A percentile compares a stretch with the other conserved stretches of the same genome.
Evolutionary conservation across 2,113 vertebrate species (phyloP).

Genomic region (Dinomys branickii): DNA sequence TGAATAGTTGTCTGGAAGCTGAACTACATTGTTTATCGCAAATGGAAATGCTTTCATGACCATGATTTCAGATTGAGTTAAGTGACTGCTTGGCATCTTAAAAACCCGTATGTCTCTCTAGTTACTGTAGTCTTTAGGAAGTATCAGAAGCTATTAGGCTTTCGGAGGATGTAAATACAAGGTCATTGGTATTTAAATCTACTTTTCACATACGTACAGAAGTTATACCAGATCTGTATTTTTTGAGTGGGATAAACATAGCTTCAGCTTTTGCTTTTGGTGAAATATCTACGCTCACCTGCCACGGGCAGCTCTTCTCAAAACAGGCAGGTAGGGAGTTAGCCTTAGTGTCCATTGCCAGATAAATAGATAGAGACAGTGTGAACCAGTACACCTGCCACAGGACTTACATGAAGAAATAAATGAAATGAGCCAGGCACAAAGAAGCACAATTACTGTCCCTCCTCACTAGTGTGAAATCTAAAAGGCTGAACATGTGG

Average conservation of each 20-base stretch:
- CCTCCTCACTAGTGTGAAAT: background rate
- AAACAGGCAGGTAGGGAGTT: background rate
- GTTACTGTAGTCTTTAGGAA: background rate
- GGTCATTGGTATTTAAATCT: background rate
- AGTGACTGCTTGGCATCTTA: background rate
- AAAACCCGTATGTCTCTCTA: background rate
- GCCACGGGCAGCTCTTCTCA: background rate
- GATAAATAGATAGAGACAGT: background rate
- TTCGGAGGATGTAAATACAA: background rate
- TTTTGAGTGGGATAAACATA: background rate
- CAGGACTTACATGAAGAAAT: background rate
- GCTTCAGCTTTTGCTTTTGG: background rate
- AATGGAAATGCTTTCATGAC: background rate
- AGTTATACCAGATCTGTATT: background rate
- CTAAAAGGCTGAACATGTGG: background rate
- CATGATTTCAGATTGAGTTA: background rate
- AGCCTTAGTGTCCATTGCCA: background rate
- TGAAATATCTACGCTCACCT: background rate
- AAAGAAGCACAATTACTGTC: background rate
- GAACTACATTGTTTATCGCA: background rate
- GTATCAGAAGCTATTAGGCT: background rate
- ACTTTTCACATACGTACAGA: conserved; percentile 13
- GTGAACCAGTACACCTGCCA: too few relatives aligned
- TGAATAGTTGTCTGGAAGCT: background rate
- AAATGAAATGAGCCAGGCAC: background rate